Percentiles rank a stretch among this genome's conserved stretches.
Conservation (phyloP, 1,140 invertebrate species). For the Pachyrhynchus sulphureomaculatus region DNA sequence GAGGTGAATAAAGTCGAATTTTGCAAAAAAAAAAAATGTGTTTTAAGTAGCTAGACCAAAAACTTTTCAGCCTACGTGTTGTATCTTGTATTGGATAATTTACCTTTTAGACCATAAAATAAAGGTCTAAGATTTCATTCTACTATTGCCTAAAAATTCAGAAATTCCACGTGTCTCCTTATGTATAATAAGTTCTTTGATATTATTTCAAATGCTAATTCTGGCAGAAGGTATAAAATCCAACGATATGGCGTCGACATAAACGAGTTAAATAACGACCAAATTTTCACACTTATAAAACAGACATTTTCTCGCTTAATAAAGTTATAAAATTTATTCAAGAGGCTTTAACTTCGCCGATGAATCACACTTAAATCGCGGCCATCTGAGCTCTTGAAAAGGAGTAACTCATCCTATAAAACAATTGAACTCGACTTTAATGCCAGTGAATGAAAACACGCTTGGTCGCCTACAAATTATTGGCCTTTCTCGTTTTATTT, state of each 20-base stretch:
- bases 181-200: too few relatives aligned
- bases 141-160: too few relatives aligned
- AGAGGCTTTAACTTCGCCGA: conserved; percentile 16
- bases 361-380: conserved; percentile 26
- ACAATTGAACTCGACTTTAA: conserved; percentile 4
- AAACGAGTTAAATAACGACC: conserved; percentile 19
- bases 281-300: conserved; percentile 16
- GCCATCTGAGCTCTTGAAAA: conserved; percentile 21
- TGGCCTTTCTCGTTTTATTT: conserved; percentile 3
- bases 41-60: too few relatives aligned
- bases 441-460: background rate
- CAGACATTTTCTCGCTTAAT: conserved; percentile 18
- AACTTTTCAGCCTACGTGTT: too few relatives aligned
- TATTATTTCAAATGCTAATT: background rate
- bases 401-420: conserved; percentile 13
- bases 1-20: too few relatives aligned
- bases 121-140: too few relatives aligned
- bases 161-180: too few relatives aligned
- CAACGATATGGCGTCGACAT: conserved; percentile 12
- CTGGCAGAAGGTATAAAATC: conserved; percentile 6
- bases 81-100: too few relatives aligned
- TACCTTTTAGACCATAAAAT: too few relatives aligned
- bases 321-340: conserved; percentile 31
- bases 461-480: conserved; percentile 1
- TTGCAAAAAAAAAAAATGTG: too few relatives aligned